A percentile compares a stretch with the other conserved stretches of the same genome.
Evolutionary conservation across 2,797 vertebrate genomes (phyloP).

Genomic region (Peromyscus attwateri): DNA sequence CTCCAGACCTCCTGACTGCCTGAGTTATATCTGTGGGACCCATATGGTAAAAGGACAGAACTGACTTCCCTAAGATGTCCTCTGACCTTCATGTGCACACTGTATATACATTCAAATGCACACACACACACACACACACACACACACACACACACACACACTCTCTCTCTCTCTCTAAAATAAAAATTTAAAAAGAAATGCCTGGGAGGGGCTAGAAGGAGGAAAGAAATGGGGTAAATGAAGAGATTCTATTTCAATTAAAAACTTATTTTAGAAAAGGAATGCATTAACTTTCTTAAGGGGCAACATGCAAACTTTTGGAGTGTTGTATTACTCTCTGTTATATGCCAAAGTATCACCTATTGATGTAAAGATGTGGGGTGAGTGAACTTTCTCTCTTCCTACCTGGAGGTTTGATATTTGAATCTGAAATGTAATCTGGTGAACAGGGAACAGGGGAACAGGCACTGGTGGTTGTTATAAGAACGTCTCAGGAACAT

Average conservation of each 20-base stretch:
- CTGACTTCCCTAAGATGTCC: neutral
- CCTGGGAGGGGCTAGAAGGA: neutral
- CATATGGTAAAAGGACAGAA: neutral
- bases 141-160: too few relatives aligned
- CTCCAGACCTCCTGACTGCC: neutral
- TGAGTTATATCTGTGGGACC: neutral
- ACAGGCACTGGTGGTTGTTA: neutral
- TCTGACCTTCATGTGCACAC: too few relatives aligned
- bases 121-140: neutral
- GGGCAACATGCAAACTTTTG: neutral
- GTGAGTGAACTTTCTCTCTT: neutral
- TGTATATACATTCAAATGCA: neutral
- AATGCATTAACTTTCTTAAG: neutral
- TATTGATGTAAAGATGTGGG: neutral
- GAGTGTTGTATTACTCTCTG: neutral
- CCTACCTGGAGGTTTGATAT: too few relatives aligned
- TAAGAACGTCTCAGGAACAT: too few relatives aligned
- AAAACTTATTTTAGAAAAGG: neutral
- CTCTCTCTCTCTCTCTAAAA: too few relatives aligned
- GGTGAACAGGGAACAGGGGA: neutral
- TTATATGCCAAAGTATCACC: neutral
- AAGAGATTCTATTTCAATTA: neutral
- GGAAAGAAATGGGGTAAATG: neutral
- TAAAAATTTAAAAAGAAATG: neutral
- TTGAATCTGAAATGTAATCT: neutral